phyloP scores from a whole-genome alignment of 92 coral and sea anemone genomes.

The Metridium senile region DNA sequence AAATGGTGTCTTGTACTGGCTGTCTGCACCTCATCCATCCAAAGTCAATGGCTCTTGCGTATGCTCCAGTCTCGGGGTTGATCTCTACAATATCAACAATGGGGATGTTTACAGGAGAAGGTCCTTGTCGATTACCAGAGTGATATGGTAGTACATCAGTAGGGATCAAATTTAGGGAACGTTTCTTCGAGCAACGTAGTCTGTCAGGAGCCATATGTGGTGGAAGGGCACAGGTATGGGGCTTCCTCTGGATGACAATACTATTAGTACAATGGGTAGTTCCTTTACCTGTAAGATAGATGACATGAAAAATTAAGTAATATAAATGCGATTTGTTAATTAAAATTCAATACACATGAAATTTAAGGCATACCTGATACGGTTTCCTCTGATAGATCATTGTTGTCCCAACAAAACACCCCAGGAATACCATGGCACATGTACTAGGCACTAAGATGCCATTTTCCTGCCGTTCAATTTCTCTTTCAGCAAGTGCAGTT shows the following conservation, averaged over 20 bases:
- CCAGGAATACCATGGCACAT: constrained; percentile 50
- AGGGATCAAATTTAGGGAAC: constrained; percentile 38
- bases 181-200: constrained; percentile 34
- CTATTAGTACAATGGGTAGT: constrained; percentile 65
- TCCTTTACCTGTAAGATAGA: not conserved
- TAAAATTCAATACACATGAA: not conserved
- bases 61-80: constrained; percentile 21
- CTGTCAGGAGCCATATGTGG: constrained; percentile 41
- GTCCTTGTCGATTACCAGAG: constrained; percentile 55
- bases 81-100: constrained; percentile 22
- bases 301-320: not conserved
- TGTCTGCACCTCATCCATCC: constrained; percentile 71
- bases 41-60: constrained; percentile 64
- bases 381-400: constrained; percentile 68
- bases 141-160: constrained; percentile 60
- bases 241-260: constrained; percentile 48
- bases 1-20: constrained; percentile 37
- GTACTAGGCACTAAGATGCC: constrained; percentile 55
- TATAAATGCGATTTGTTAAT: not conserved
- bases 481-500: constrained; percentile 63
- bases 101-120: constrained; percentile 38
- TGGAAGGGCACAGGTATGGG: constrained; percentile 49
- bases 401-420: constrained; percentile 73
- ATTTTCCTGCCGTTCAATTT: constrained; percentile 49
- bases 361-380: constrained; percentile 37